Percentiles rank a stretch among this genome's conserved stretches.
phyloP scores from a whole-genome alignment of 1,140 invertebrate species.

The Pachyrhynchus sulphureomaculatus region DNA sequence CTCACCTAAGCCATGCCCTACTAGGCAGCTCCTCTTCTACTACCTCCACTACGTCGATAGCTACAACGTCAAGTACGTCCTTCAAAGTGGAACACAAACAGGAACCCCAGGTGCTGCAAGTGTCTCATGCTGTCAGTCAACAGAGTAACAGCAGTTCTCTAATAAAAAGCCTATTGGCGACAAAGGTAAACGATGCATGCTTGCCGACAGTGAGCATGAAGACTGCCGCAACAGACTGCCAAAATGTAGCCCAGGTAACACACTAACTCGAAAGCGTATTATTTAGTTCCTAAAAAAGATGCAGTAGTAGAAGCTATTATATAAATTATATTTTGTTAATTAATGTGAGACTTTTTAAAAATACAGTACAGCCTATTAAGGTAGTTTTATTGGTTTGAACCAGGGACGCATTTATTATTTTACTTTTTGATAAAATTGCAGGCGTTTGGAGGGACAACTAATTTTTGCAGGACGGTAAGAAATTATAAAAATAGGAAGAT shows the following conservation, averaged over 20 bases:
- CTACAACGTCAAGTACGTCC: conserved; percentile 49
- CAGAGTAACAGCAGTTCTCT: conserved; percentile 61
- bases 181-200: conserved; percentile 73
- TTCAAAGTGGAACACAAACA: conserved; percentile 23
- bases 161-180: conserved; percentile 83
- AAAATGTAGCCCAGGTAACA: conserved; percentile 54
- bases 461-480: too few species aligned
- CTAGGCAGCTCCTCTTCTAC: conserved; percentile 54
- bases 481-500: too few species aligned
- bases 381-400: too few species aligned
- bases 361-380: too few species aligned
- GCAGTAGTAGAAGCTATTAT: neutral
- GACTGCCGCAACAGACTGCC: conserved; percentile 51
- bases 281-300: conserved; percentile 3
- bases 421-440: too few species aligned
- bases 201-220: conserved; percentile 56
- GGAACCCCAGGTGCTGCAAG: conserved; percentile 1
- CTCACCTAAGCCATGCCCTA: conserved; percentile 63
- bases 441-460: too few species aligned
- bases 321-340: too few species aligned
- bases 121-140: too few species aligned
- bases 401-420: too few species aligned
- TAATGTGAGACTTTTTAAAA: too few species aligned
- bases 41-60: conserved; percentile 50
- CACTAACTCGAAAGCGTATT: conserved; percentile 42